phyloP scores from a whole-genome alignment of 2,797 vertebrate species.

The Sparidentex hasta region DNA sequence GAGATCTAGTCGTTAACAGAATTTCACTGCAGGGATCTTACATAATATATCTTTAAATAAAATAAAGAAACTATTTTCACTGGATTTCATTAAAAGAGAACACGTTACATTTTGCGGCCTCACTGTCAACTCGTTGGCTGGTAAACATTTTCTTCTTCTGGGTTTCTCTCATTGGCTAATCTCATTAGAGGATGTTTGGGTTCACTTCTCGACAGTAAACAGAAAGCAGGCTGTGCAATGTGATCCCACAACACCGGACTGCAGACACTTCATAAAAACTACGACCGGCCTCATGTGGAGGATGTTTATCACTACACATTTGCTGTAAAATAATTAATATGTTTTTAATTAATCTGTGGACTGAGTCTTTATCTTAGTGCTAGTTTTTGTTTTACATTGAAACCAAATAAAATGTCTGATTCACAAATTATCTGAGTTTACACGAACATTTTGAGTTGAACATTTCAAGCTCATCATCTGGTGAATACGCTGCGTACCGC shows the following conservation, averaged over 20 bases:
- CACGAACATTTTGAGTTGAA: no score
- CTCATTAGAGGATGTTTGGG: conserved; percentile 72
- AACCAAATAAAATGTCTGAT: background rate
- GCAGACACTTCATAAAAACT: conserved; percentile 8
- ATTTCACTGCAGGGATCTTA: no score
- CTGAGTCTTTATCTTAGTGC: no score
- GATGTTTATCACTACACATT: background rate
- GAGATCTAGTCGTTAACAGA: no score
- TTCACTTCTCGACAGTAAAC: conserved; percentile 66
- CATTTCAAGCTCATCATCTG: background rate
- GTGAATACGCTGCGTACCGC: background rate
- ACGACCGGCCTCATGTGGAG: background rate
- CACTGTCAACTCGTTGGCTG: conserved; percentile 20
- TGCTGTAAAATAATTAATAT: background rate
- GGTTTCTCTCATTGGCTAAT: conserved; percentile 59
- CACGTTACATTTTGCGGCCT: background rate
- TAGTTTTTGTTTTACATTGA: no score
- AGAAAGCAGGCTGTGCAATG: conserved; percentile 47
- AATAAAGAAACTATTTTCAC: background rate
- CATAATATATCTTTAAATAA: no score
- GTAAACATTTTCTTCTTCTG: conserved; percentile 31
- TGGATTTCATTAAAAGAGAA: background rate
- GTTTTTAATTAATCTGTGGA: background rate
- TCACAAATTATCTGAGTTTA: background rate
- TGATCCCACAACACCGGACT: conserved; percentile 56